Percentiles rank a stretch among this genome's conserved stretches.
Evolutionary conservation across 2,113 vertebrate genomes (phyloP).

Genomic region (Crotalus viridis): DNA sequence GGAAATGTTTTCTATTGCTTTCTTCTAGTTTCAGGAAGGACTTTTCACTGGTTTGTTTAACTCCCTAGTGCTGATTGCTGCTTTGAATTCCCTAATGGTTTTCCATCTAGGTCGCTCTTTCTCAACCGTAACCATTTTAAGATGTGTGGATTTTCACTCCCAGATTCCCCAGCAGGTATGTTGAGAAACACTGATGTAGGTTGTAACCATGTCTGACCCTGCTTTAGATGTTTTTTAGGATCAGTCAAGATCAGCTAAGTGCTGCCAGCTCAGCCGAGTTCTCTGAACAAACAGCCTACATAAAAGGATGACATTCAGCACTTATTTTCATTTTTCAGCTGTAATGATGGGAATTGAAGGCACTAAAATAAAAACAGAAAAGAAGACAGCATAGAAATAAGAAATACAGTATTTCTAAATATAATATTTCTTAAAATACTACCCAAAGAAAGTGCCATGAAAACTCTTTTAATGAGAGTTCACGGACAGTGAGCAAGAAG

Average conservation of each 20-base stretch:
- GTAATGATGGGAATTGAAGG: neutral
- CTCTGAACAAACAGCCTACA: neutral
- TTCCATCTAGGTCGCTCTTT: neutral
- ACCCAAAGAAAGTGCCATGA: neutral
- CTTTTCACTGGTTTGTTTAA: neutral
- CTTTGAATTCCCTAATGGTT: neutral
- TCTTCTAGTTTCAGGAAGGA: neutral
- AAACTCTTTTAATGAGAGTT: neutral
- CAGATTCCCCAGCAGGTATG: neutral
- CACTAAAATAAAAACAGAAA: neutral
- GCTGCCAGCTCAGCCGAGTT: neutral
- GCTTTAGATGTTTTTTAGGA: neutral
- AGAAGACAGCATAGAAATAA: neutral
- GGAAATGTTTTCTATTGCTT: neutral
- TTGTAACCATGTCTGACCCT: neutral
- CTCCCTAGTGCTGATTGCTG: neutral
- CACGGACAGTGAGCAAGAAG: neutral
- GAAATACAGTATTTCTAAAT: neutral
- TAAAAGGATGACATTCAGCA: neutral
- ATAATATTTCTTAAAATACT: neutral
- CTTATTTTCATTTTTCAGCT: neutral
- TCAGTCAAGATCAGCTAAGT: neutral
- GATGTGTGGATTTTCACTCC: neutral
- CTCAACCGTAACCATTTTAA: neutral
- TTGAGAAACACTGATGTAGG: neutral